Percentiles rank a stretch among this genome's conserved stretches.
These are phyloP conservation scores for Litoditis marina DNA, from an alignment of 2,888 invertebrate species.

Conservation along the genomic window DNA sequence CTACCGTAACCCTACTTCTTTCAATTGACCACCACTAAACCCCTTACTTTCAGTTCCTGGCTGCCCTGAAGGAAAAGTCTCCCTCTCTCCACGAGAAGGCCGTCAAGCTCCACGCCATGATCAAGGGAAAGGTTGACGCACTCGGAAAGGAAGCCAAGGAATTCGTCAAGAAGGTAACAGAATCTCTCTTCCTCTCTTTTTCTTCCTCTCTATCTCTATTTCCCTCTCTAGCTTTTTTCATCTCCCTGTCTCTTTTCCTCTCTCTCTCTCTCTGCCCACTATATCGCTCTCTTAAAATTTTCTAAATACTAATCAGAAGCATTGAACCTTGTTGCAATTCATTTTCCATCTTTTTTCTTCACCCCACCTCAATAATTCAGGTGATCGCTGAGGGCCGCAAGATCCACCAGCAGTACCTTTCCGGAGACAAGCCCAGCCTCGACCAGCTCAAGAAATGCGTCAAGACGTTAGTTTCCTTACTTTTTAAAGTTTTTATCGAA, in stretches of 20 bases:
- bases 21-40: too few relatives aligned
- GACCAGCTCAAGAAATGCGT: conserved; percentile 41
- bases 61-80: conserved; percentile 54
- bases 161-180: conserved; percentile 53
- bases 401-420: conserved; percentile 46
- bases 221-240: too few relatives aligned
- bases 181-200: too few relatives aligned
- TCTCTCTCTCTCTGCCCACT: neutral
- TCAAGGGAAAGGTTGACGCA: conserved; percentile 46
- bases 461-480: conserved; percentile 21
- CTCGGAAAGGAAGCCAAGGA: conserved; percentile 53
- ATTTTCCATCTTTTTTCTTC: too few relatives aligned
- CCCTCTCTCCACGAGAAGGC: conserved; percentile 54
- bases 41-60: conserved; percentile 36
- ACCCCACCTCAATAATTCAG: too few relatives aligned
- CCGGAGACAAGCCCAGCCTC: conserved; percentile 53
- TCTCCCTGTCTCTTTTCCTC: too few relatives aligned
- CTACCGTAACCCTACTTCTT: too few relatives aligned
- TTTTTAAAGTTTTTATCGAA: neutral
- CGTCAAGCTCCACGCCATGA: conserved; percentile 40
- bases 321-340: neutral
- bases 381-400: conserved; percentile 48
- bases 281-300: neutral
- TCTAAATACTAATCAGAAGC: neutral
- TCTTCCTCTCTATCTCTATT: too few relatives aligned